These are phyloP conservation scores for Clarias platycephalus DNA, from an alignment of 2,797 vertebrate species.

Conservation along the genomic window DNA sequence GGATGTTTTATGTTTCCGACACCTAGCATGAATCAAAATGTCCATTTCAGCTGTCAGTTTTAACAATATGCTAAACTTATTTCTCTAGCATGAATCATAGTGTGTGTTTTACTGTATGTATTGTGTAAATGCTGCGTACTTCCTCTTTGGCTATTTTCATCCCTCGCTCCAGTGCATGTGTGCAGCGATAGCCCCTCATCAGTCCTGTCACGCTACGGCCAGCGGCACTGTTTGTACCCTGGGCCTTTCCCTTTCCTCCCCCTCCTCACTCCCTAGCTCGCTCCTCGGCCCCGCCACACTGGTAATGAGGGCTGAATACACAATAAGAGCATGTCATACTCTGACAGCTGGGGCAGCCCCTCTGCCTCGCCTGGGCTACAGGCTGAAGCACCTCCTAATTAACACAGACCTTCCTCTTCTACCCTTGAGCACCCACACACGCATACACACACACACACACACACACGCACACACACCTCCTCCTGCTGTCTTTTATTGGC, in stretches of 20 bases:
- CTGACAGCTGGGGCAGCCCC: conserved; percentile 80
- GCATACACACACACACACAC: conserved; percentile 57
- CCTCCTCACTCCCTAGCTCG: conserved; percentile 32
- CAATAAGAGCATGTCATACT: conserved; percentile 82
- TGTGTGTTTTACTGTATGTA: conserved; percentile 19
- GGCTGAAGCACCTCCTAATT: conserved; percentile 84
- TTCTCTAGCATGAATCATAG: background rate
- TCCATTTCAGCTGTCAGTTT: background rate
- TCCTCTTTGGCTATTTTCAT: conserved; percentile 70
- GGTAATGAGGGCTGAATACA: conserved; percentile 81
- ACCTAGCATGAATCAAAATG: background rate
- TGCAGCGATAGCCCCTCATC: conserved; percentile 74
- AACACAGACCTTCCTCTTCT: conserved; percentile 70
- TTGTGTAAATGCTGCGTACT: conserved; percentile 47
- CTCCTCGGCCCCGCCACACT: conserved; percentile 64
- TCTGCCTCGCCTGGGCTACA: conserved; percentile 75
- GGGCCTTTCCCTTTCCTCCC: conserved; percentile 61
- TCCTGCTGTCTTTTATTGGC: conserved; percentile 61
- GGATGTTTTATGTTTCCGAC: background rate
- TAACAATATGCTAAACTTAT: background rate
- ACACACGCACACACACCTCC: conserved; percentile 58
- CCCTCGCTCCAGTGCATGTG: conserved; percentile 66
- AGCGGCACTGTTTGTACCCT: conserved; percentile 76
- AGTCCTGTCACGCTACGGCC: conserved; percentile 77
- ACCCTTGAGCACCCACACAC: conserved; percentile 61